Base-by-base conservation (phyloP, 2,113 vertebrate species). In the Ardeotis arabs region DNA sequence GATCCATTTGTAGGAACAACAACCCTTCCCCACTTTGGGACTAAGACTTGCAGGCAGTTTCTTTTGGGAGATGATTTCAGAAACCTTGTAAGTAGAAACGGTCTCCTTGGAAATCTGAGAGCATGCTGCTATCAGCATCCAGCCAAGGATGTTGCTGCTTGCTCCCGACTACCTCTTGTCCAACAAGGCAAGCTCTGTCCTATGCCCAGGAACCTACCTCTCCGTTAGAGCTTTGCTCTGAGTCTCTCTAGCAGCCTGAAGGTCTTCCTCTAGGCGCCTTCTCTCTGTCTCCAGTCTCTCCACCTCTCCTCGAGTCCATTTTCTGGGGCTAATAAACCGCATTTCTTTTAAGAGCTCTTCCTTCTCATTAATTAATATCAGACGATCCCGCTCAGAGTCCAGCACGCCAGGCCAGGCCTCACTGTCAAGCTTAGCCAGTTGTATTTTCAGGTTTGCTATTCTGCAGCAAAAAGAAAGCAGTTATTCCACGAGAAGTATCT, bases 281-380 rank as follows among this genome's bases (percentile, higher is more conserved):
- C 98, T 99, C 96, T 99, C 98, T 0, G 91, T 97, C 96, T 99
- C 99, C 85, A 99, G 98, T 90, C 98, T 98, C 93, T 99, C 98
- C 2, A 98, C 98, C 67, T 99, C 99, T 52, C 97, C 98, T 80
- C 99, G 98, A 27, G 98, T 98, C 93, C 98, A 98, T 72, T 98
- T 98, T 12, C 99, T 97, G 14, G 99, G 99, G 49, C 97, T 98
- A 76, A 98, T 95, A 88, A 99, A 99, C 68, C 99, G 98, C 98
- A 99, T 99, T 97, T 99, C 99, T 95, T 99, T 99, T 75, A 99
- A 97, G 41, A 99, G 98, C 97, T 99, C 99, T 97, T 99, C 99
- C 94, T 99, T 99, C 97, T 99, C 99, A 4, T 98, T 99, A 96
- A 99, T 99, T 84, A 99, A 97, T 93, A 99, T 99, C 52, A 99